Conservation (phyloP, 2,113 vertebrate species). For the Nothoprocta perdicaria region DNA sequence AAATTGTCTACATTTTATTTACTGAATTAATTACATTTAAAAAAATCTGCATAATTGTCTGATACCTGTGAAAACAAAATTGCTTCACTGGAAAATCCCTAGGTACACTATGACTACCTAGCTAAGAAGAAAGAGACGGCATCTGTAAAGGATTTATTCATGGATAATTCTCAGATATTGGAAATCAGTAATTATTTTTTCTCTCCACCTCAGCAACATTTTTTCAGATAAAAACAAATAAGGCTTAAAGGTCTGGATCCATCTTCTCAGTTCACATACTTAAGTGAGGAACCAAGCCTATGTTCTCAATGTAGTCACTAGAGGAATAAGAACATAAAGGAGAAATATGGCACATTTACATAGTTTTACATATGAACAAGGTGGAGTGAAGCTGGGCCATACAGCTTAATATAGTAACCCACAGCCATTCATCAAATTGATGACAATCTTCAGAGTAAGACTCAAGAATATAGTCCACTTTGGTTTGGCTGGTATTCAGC, state of each 20-base stretch:
- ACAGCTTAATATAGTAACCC: not conserved
- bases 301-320: not conserved
- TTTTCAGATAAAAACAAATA: not conserved
- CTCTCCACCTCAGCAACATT: not conserved
- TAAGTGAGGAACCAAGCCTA: not conserved
- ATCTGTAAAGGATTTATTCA: not conserved
- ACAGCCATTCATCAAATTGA: not conserved
- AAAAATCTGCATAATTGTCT: not conserved
- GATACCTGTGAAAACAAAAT: not conserved
- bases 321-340: not conserved
- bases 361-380: not conserved
- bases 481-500: not conserved
- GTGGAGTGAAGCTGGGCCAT: not conserved
- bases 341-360: not conserved
- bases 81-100: not conserved
- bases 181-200: not conserved
- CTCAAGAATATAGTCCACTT: fast-evolving
- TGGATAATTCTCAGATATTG: not conserved
- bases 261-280: not conserved
- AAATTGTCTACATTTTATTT: not conserved
- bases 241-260: not conserved
- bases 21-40: not conserved
- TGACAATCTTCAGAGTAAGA: not conserved
- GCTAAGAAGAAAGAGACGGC: not conserved
- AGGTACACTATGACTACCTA: not conserved